Percentiles rank a stretch among this genome's conserved stretches.
These are phyloP conservation scores for Caenorhabditis plicata DNA, from an alignment of 2,888 invertebrate genomes.

Conservation along the genomic window DNA sequence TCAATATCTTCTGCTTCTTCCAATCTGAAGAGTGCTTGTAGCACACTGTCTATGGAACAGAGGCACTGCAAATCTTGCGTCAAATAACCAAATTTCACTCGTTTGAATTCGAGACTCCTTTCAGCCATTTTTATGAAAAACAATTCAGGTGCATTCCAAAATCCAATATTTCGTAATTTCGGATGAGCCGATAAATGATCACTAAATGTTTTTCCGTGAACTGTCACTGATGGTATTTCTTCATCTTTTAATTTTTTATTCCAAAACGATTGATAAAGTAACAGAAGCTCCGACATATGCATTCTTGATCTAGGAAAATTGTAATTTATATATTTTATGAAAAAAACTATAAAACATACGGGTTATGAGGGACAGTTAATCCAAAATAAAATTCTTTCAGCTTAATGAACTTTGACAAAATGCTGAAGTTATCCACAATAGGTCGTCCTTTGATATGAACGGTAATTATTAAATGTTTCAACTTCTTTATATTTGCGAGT, in stretches of 20 bases:
- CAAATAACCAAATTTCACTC: conserved; percentile 25
- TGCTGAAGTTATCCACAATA: neutral
- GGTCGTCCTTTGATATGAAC: conserved; percentile 8
- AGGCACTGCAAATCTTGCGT: conserved; percentile 16
- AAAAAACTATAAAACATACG: conserved; percentile 14
- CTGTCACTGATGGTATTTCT: too few relatives aligned
- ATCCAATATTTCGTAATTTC: conserved; percentile 16
- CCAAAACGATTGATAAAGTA: conserved; percentile 38
- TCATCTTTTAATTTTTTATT: conserved; percentile 9
- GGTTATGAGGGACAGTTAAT: conserved; percentile 17
- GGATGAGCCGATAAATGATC: conserved; percentile 16
- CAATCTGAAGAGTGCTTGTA: conserved; percentile 37
- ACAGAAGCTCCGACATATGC: conserved; percentile 28
- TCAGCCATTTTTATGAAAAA: conserved; percentile 25
- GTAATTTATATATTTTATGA: conserved; percentile 1
- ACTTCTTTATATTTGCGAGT: conserved; percentile 11
- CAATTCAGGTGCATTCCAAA: conserved; percentile 41
- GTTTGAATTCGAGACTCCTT: conserved; percentile 4
- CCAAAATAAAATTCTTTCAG: conserved; percentile 24
- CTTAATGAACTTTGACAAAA: conserved; percentile 21
- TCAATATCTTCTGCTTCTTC: conserved; percentile 23
- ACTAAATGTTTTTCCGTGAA: neutral
- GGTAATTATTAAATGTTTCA: conserved; percentile 18
- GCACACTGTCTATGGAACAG: conserved; percentile 40
- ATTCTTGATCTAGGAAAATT: conserved; percentile 25